Base-by-base conservation (phyloP, 2,113 vertebrate genomes). In the Rhadina sibilatrix region DNA sequence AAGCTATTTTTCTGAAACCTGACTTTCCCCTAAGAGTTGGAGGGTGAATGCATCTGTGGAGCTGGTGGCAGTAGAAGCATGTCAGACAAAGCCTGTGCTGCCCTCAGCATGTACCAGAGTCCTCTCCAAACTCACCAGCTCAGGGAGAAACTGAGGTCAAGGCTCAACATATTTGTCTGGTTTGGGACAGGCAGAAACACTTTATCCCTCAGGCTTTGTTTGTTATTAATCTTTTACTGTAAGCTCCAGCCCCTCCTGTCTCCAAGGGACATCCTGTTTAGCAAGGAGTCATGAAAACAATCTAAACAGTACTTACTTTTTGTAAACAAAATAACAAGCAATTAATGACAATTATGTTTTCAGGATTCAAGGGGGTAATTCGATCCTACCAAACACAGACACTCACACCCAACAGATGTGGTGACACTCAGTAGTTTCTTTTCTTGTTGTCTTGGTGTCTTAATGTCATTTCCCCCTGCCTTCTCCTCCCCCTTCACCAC, bases 281-380 rank as follows among this genome's bases (percentile, higher is more conserved):
- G 92, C 92, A 96, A 92, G 18, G 64, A 96, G 65, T 75, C 82
- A 87, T 70, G 72, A 94, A 93, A 96, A 56, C 74, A 92, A 92
- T 90, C 83, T 64, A 71, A 94, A 71, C 4, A 11, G 68, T 77
- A 52, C 66, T 96, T 90, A 35, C 11, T 90, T 94, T 88, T 84
- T 87, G 88, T 93, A 94, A 96, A 90, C 92, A 95, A 94, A 95
- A 74, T 60, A 93, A 92, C 83, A 94, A 96, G 53, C 61, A 90
- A 92, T 93, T 93, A 90, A 83, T 79, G 87, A 86, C 66, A 83
- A 89, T 71, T 86, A 37, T 33, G 60, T 63, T 94, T 81, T 92
- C 54, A 57, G 65, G 74, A 90, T 96, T 90, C 60, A 71, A 72
- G 90, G 72, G 65, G 28, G 38, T 90, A 71, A 94, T 72, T 93